These are phyloP conservation scores for Caprella mutica DNA, from an alignment of 2,888 invertebrate genomes.

Conservation along the genomic window DNA sequence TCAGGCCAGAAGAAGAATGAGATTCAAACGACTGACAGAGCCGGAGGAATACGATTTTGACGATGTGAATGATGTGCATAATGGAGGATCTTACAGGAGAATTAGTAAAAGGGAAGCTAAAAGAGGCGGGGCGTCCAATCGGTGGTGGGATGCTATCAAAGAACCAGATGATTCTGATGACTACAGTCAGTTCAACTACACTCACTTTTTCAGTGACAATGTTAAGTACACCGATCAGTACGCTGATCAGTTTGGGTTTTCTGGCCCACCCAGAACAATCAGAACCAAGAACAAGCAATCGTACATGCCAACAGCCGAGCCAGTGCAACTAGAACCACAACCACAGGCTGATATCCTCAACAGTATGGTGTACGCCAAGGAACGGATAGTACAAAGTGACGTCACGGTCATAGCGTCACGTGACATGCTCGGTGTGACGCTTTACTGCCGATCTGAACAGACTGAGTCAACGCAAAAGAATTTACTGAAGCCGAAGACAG, in stretches of 20 bases:
- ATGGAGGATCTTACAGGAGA: too few species aligned
- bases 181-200: conserved; percentile 5
- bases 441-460: conserved; percentile 4
- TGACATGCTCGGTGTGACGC: not conserved
- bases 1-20: too few species aligned
- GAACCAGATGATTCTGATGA: conserved; percentile 3
- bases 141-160: conserved; percentile 7
- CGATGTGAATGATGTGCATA: too few species aligned
- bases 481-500: not conserved
- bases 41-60: too few species aligned
- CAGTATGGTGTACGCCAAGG: not conserved
- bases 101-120: too few species aligned
- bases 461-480: not conserved
- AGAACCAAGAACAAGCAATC: not conserved
- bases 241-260: conserved; percentile 1
- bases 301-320: conserved; percentile 4
- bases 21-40: too few species aligned
- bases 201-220: not conserved
- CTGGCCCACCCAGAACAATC: not conserved
- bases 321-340: not conserved
- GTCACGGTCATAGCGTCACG: not conserved
- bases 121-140: too few species aligned
- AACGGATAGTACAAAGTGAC: not conserved
- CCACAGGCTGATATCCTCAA: not conserved
- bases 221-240: conserved; percentile 6